A percentile compares a stretch with the other conserved stretches of the same genome.
These are phyloP conservation scores for Caenorhabditis japonica DNA, from an alignment of 2,888 invertebrate species.

Conservation along the genomic window DNA sequence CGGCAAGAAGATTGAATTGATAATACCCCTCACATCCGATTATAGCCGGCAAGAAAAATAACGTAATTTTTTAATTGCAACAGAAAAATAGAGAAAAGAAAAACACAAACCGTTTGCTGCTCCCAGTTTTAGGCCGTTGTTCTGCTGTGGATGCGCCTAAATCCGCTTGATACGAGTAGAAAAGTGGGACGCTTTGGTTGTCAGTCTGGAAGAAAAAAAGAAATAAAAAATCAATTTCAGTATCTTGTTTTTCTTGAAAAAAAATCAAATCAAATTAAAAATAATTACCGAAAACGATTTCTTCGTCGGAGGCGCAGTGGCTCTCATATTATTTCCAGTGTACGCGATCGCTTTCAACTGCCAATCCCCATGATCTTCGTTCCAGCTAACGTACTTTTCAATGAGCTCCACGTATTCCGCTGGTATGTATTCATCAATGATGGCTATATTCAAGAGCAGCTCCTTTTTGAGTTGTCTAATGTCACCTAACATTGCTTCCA, in stretches of 20 bases:
- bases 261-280: neutral
- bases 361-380: slow-evolving; percentile 98
- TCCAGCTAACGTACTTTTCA: slow-evolving; percentile 88
- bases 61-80: too few species aligned
- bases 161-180: slow-evolving; percentile 60
- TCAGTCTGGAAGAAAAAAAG: slow-evolving; percentile 41
- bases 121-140: slow-evolving; percentile 38
- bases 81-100: too few species aligned
- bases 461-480: slow-evolving; percentile 91
- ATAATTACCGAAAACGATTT: slow-evolving; percentile 44
- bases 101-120: slow-evolving; percentile 59
- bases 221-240: too few species aligned
- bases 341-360: slow-evolving; percentile 97
- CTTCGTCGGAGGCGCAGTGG: slow-evolving; percentile 49
- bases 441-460: slow-evolving; percentile 89
- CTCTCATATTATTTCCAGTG: slow-evolving; percentile 96
- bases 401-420: slow-evolving; percentile 87
- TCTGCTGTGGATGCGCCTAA: slow-evolving; percentile 49
- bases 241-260: too few species aligned
- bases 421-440: slow-evolving; percentile 93
- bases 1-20: too few species aligned
- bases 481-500: slow-evolving; percentile 94
- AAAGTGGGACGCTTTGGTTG: slow-evolving; percentile 55
- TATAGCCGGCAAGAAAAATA: too few species aligned
- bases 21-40: too few species aligned